Evolutionary conservation across 2,888 invertebrate species (phyloP), one percentile per base, ranked within the genome.

Genomic region (Tachina fera): DNA sequence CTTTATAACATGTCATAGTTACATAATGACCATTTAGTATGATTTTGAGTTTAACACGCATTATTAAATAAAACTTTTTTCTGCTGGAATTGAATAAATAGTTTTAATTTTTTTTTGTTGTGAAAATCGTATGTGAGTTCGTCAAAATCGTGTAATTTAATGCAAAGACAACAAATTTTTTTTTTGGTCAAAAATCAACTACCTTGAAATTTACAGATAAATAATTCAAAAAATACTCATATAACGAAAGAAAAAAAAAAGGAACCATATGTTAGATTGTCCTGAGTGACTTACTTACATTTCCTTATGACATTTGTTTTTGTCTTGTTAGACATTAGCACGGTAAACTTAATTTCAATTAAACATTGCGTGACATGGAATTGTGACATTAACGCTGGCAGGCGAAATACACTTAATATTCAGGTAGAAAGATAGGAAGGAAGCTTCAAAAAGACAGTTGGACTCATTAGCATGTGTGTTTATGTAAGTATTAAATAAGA

Each of bases 271-370:
- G 79, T 63, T 39, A 56, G 45, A 39, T 0, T 65, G 16, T 63
- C 16, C 43, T 53, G 39, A 47, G 60, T 72, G 76, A 67, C 72
- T 77, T 70, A 74, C 56, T 67, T 60, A 79, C 6, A 31, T 45
- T 63, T 72, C 13, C 53, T 75, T 75, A 16, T 45, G 51, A 9
- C 22, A n/a, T 39, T 31, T 58, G 2, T 53, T n/a, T 19, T 1
- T 43, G 65, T 58, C 67, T 79, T 79, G 71, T 76, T 79, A 39
- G 41, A 53, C 61, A 56, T 51, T 68, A 86, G 61, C 82, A 75
- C 58, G 74, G 82, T 86, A 75, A 86, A 83, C 83, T 83, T 76
- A 86, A 83, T 86, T 86, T 86, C 83, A 86, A 83, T 86, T 83
- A 83, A 78, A 76, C 56, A 76, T 83, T 83, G 83, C 86, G 86